Conservation (phyloP, 2,797 vertebrate genomes). For the Pseudochirops corinnae region DNA sequence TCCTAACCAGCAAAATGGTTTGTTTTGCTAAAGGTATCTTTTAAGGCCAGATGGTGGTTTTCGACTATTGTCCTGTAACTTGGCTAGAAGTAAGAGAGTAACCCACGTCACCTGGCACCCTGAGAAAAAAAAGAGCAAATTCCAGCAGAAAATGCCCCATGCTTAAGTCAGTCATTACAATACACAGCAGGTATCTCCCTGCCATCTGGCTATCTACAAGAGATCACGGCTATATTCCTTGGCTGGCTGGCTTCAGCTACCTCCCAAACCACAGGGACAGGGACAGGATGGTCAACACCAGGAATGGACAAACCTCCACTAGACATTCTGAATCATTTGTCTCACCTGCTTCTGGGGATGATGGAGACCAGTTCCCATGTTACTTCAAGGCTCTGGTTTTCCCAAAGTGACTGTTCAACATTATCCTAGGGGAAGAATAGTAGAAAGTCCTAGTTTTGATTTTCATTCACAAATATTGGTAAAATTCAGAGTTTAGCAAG, state of each 20-base stretch:
- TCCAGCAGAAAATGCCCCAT: slow-evolving; percentile 81
- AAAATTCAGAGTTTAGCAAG: slow-evolving; percentile 47
- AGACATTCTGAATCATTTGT: slow-evolving; percentile 60
- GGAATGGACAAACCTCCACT: slow-evolving; percentile 63
- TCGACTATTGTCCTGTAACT: slow-evolving; percentile 78
- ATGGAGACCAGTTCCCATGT: slow-evolving; percentile 61
- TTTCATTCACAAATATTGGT: slow-evolving; percentile 54
- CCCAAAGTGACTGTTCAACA: slow-evolving; percentile 45
- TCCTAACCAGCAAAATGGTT: slow-evolving; percentile 46
- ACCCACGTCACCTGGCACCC: slow-evolving; percentile 80
- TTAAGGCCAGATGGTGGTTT: slow-evolving; percentile 75
- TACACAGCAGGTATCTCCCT: slow-evolving; percentile 78
- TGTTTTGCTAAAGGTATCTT: slow-evolving; percentile 66
- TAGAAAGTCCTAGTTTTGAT: slow-evolving; percentile 21
- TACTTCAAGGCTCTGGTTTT: slow-evolving; percentile 74
- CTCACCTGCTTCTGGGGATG: slow-evolving; percentile 66
- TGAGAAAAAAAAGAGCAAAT: slow-evolving; percentile 75
- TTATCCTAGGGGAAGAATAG: slow-evolving; percentile 40
- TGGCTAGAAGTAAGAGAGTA: slow-evolving; percentile 79
- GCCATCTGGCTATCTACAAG: slow-evolving; percentile 80
- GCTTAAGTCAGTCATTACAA: slow-evolving; percentile 75
- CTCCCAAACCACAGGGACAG: slow-evolving; percentile 75
- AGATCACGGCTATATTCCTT: slow-evolving; percentile 71
- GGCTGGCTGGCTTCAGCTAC: slow-evolving; percentile 80
- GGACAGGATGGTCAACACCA: slow-evolving; percentile 72